Base-by-base conservation (phyloP, 2,888 invertebrate species). In the Argyra leucocephala region DNA sequence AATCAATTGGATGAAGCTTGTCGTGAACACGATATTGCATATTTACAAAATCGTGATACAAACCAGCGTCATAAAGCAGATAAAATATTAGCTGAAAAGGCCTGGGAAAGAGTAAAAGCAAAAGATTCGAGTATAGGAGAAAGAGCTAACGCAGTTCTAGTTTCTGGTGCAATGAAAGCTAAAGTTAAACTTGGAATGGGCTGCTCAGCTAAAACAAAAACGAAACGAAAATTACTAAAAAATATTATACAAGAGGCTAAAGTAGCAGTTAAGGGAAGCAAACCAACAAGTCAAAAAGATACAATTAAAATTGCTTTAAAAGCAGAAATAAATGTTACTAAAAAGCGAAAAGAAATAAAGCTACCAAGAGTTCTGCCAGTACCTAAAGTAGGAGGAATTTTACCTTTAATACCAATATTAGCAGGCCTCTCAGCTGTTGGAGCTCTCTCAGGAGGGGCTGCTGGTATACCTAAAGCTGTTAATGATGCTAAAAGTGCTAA, bases 351-450 rank as follows among this genome's bases (percentile, higher is more conserved):
- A 36, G 64, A 58, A 21, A 65, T 68, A 4, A 65, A 68, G 65
- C 18, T 68, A 31, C 73, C 73, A 36, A 65, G 74, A 57, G 68
- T 76, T 23, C 72, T 74, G 60, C 70, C 73, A 21, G 22, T 76
- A 18, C 74, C 76, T 2, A 76, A 75, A 70, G 66, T 61, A 21
- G 76, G 75, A 31, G 75, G 76, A 26, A 64, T 75, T 24, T 64
- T 76, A 64, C 75, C 74, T 12, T 62, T 65, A 36, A 70, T 77
- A n/a, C 75, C 76, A 3, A 69, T 78, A 22, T 76, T 77, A 70
- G 75, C 76, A 0, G 76, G 74, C 10, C 67, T 76, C 24, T 70
- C 71, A 60, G 76, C 77, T 22, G 24, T 73, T 18, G 78, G 76
- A 1, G 70, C 73, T 57, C 69, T 77, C 66, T 70, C 72, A 9